Percentiles rank a stretch among this genome's conserved stretches.
phyloP scores from a whole-genome alignment of 2,888 invertebrate species.

The Acleris sparsana region DNA sequence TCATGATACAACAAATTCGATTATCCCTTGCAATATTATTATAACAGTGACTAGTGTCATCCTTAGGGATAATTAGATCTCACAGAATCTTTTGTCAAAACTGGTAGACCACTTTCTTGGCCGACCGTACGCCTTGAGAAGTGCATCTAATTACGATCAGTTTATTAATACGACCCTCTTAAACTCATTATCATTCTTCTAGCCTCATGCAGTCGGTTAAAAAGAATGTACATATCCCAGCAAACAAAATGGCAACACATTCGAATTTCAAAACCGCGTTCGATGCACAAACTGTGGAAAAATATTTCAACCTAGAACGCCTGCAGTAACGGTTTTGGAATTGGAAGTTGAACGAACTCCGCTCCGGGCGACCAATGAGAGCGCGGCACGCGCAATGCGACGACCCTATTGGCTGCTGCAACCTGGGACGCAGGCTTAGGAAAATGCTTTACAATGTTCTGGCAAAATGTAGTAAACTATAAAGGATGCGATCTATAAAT shows the following conservation, averaged over 20 bases:
- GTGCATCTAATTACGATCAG: too few species aligned
- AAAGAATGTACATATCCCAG: not conserved
- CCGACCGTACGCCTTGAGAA: too few species aligned
- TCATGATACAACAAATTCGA: too few species aligned
- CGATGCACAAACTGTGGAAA: slow-evolving; percentile 20
- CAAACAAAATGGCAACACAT: not conserved
- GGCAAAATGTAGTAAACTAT: slow-evolving; percentile 1
- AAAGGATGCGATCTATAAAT: not conserved
- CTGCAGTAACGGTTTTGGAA: slow-evolving; percentile 59
- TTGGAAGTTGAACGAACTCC: slow-evolving; percentile 69
- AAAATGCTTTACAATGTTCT: slow-evolving; percentile 19
- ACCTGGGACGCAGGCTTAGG: slow-evolving; percentile 47
- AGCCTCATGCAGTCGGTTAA: not conserved
- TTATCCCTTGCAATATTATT: too few species aligned
- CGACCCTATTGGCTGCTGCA: slow-evolving; percentile 65
- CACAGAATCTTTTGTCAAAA: too few species aligned
- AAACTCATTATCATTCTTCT: too few species aligned
- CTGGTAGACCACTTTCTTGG: too few species aligned
- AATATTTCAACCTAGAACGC: slow-evolving; percentile 36
- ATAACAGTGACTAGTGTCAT: too few species aligned
- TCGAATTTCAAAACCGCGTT: slow-evolving; percentile 7
- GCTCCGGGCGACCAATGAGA: slow-evolving; percentile 53
- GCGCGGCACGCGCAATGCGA: slow-evolving; percentile 72
- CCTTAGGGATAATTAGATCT: too few species aligned
- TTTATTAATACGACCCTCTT: too few species aligned